These are phyloP conservation scores for Penaeus vannamei DNA, from an alignment of 1,140 invertebrate genomes.

Conservation along the genomic window DNA sequence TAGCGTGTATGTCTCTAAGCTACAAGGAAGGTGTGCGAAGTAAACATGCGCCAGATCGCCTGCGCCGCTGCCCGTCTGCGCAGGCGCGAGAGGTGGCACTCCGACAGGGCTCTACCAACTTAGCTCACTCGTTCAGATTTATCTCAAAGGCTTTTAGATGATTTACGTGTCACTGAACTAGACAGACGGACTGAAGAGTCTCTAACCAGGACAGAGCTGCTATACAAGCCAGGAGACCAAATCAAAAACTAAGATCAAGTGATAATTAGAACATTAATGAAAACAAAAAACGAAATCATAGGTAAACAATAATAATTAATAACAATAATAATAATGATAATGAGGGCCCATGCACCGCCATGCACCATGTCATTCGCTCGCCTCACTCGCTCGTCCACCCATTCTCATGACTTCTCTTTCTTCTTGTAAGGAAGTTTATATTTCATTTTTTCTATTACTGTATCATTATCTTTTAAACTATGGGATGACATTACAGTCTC, in stretches of 20 bases:
- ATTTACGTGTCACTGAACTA: slow-evolving; percentile 42
- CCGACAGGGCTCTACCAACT: slow-evolving; percentile 51
- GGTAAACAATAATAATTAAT: no score
- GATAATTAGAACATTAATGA: no score
- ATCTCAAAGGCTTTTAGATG: slow-evolving; percentile 39
- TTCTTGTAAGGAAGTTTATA: no score
- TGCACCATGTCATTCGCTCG: no score
- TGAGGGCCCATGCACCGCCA: slow-evolving; percentile 34
- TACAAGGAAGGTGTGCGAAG: slow-evolving; percentile 49
- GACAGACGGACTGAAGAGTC: not conserved
- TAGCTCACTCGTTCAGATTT: slow-evolving; percentile 37
- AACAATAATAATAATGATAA: not conserved
- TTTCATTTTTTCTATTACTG: no score
- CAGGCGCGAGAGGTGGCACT: slow-evolving; percentile 43
- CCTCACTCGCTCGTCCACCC: no score
- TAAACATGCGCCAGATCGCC: slow-evolving; percentile 44
- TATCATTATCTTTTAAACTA: no score
- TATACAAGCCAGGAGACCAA: slow-evolving; percentile 42
- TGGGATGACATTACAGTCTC: no score
- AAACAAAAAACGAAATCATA: no score
- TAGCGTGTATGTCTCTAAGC: slow-evolving; percentile 27
- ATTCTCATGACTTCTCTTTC: no score
- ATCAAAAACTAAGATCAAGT: slow-evolving; percentile 11
- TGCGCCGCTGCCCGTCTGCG: slow-evolving; percentile 41
- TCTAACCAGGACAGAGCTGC: slow-evolving; percentile 25